phyloP scores from a whole-genome alignment of 2,888 invertebrate genomes.

The Dendrolimus houi region DNA sequence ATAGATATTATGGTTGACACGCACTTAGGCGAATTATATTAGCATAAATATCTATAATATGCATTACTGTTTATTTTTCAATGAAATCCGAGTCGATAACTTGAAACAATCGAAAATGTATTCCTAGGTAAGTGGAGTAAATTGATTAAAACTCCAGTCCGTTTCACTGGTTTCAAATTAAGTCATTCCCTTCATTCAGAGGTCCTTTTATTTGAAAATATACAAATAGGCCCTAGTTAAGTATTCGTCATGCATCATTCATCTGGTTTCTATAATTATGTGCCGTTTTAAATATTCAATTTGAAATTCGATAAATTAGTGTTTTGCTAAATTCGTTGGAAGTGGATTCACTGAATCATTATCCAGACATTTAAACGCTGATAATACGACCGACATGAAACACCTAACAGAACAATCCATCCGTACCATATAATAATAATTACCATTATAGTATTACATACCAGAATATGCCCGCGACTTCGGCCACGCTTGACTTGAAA shows the following conservation, averaged over 20 bases:
- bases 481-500: no score
- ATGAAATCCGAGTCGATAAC: no score
- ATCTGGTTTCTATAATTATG: not conserved
- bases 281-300: not conserved
- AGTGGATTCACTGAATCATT: not conserved
- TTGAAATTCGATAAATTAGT: not conserved
- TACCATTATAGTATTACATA: no score
- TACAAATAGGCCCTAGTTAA: slow-evolving; percentile 1
- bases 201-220: not conserved
- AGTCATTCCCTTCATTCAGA: not conserved
- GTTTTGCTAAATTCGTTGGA: not conserved
- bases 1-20: no score
- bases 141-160: not conserved
- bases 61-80: no score
- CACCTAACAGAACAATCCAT: no score
- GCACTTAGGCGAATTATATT: no score
- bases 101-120: not conserved
- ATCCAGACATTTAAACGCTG: not conserved
- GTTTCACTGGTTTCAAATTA: not conserved
- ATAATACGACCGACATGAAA: no score
- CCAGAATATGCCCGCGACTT: no score
- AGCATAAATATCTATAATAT: no score
- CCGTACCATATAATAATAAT: no score
- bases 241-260: not conserved
- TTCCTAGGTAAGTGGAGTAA: not conserved